These are phyloP conservation scores for Clitarchus hookeri DNA, from an alignment of 2,888 invertebrate species.

Conservation along the genomic window DNA sequence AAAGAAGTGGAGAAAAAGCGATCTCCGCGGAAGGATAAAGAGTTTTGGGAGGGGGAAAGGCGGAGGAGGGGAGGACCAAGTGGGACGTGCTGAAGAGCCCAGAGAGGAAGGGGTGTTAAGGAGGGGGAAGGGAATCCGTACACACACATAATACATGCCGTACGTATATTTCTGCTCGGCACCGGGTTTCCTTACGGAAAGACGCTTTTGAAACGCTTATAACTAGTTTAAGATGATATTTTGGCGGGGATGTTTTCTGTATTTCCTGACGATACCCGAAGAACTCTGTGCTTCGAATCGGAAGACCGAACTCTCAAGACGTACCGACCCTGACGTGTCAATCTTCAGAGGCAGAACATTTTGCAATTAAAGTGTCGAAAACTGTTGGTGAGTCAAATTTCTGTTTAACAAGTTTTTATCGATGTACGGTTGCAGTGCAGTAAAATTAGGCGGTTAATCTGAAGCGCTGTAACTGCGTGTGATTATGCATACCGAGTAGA, in stretches of 20 bases:
- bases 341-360: not conserved
- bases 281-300: slow-evolving; percentile 12
- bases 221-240: slow-evolving; percentile 31
- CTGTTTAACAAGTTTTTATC: not conserved
- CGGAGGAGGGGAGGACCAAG: not conserved
- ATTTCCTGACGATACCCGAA: not conserved
- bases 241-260: slow-evolving; percentile 19
- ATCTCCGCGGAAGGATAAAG: slow-evolving; percentile 8
- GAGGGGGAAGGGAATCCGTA: slow-evolving; percentile 16
- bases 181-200: slow-evolving; percentile 40
- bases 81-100: too few species aligned
- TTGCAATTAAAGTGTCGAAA: not conserved
- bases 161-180: slow-evolving; percentile 37
- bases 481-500: too few species aligned
- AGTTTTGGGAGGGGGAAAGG: not conserved
- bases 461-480: too few species aligned
- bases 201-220: slow-evolving; percentile 36
- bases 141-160: slow-evolving; percentile 40
- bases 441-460: too few species aligned
- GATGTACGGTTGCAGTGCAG: too few species aligned
- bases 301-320: not conserved
- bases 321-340: not conserved
- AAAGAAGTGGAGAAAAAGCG: not conserved
- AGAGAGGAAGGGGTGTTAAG: not conserved
- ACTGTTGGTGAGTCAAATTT: not conserved